Evolutionary conservation across 2,113 vertebrate species (phyloP).

Genomic region (Opisthocomus hoazin): DNA sequence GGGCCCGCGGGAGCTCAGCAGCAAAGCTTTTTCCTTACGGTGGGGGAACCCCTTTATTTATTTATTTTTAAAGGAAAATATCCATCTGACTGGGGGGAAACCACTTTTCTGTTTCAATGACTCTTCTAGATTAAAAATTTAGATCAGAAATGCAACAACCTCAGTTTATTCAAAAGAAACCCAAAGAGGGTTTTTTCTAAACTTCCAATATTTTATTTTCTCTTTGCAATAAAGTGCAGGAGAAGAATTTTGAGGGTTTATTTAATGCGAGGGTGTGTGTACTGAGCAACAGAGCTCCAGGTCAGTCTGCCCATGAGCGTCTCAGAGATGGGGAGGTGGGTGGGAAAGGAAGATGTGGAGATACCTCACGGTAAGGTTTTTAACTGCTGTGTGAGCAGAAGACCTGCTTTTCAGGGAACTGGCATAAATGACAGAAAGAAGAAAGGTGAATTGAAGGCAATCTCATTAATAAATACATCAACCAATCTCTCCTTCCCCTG

Average conservation of each 20-base stretch:
- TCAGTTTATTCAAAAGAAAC: not conserved
- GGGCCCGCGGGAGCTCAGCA: not conserved
- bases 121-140: not conserved
- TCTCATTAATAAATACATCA: not conserved
- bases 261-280: not conserved
- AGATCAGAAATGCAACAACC: not conserved
- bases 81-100: not conserved
- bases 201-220: not conserved
- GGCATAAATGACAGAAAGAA: not conserved
- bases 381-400: not conserved
- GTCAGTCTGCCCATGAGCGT: rapidly evolving
- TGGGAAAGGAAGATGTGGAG: not conserved
- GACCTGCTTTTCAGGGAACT: not conserved
- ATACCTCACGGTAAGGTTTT: not conserved
- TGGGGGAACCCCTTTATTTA: not conserved
- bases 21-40: not conserved
- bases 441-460: not conserved
- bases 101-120: not conserved
- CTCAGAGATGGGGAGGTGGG: not conserved
- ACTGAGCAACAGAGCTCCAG: not conserved
- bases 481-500: not conserved
- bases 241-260: not conserved
- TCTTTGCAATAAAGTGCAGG: not conserved
- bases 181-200: not conserved
- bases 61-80: not conserved